A percentile compares a stretch with the other conserved stretches of the same genome.
phyloP scores from a whole-genome alignment of 2,797 vertebrate species.

The Falco cherrug region DNA sequence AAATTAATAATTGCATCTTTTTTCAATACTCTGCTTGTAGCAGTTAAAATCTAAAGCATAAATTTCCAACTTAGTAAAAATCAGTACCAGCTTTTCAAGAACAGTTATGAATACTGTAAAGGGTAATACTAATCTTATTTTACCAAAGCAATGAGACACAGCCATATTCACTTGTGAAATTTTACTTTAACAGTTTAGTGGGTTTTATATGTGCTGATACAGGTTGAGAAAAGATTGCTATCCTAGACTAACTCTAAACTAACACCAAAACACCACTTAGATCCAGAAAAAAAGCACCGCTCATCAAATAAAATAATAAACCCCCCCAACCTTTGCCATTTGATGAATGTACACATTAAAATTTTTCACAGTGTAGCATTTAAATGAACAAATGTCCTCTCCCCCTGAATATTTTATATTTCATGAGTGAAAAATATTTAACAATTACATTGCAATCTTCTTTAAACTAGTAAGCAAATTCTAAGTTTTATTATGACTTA shows the following conservation, averaged over 20 bases:
- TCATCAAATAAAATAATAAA: neutral
- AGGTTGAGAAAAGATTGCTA: neutral
- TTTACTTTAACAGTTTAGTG: neutral
- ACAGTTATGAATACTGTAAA: neutral
- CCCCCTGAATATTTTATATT: neutral
- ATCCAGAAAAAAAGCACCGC: neutral
- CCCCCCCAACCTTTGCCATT: neutral
- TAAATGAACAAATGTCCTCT: neutral
- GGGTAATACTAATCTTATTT: neutral
- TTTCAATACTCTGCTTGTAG: neutral
- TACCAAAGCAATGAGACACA: neutral
- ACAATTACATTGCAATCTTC: neutral
- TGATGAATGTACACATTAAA: neutral
- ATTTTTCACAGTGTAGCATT: neutral
- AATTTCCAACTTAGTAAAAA: neutral
- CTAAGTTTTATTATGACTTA: neutral
- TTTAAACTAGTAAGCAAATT: neutral
- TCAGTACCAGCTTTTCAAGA: neutral
- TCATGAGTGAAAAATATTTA: neutral
- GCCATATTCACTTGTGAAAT: neutral
- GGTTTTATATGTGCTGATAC: neutral
- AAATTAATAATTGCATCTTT: neutral
- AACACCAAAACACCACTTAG: neutral
- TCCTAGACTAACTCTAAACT: neutral
- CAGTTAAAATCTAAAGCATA: neutral